phyloP scores from a whole-genome alignment of 2,113 vertebrate species.

The Alligator sinensis region DNA sequence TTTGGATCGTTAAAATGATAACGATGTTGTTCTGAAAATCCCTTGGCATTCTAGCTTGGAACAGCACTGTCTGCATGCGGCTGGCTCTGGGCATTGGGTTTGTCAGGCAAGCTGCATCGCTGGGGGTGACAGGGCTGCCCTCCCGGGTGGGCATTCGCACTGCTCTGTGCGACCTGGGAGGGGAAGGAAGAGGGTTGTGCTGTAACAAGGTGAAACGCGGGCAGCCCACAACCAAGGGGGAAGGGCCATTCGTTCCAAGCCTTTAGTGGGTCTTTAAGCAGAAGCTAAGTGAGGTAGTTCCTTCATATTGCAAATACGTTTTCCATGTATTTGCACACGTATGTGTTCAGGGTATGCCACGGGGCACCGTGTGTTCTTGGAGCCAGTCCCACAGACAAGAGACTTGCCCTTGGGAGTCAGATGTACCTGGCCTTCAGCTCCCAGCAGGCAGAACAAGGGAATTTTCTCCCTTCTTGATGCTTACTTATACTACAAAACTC shows the following conservation, averaged over 20 bases:
- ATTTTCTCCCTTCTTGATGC: not conserved
- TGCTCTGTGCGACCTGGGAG: too few relatives aligned
- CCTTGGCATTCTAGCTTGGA: not conserved
- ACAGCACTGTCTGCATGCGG: rapidly evolving
- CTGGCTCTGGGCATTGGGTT: rapidly evolving
- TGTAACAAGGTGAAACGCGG: not conserved
- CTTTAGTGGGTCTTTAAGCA: not conserved
- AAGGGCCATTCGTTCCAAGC: not conserved
- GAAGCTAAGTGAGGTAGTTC: not conserved
- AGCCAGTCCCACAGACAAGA: not conserved
- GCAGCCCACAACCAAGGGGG: not conserved
- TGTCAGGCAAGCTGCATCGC: rapidly evolving
- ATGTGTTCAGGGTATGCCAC: rapidly evolving
- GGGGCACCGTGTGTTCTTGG: not conserved
- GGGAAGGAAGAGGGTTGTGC: too few relatives aligned
- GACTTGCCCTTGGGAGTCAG: not conserved
- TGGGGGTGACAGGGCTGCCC: not conserved
- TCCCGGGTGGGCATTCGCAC: rapidly evolving
- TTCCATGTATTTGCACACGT: not conserved
- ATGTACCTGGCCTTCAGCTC: not conserved
- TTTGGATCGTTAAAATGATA: not conserved
- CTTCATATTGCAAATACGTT: not conserved
- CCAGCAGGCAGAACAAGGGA: not conserved
- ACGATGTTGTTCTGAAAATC: not conserved
- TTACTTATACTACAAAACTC: not conserved